Evolutionary conservation across 2,113 vertebrate genomes (phyloP).

Genomic region (Vicugna pacos): DNA sequence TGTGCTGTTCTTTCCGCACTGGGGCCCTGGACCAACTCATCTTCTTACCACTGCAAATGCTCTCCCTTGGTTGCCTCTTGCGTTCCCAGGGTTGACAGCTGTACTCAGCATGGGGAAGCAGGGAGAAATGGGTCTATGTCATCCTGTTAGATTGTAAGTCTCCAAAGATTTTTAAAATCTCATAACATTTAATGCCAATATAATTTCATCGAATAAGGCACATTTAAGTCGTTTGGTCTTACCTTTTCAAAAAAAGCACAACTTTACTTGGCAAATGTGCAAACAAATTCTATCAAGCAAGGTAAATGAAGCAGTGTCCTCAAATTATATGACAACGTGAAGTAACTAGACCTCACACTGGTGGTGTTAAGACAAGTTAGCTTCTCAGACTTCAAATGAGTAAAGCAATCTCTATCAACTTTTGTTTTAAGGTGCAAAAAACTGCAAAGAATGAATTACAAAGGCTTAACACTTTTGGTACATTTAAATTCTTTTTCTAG

Average conservation of each 20-base stretch:
- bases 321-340: background rate
- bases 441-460: constrained; percentile 4
- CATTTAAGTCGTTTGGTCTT: background rate
- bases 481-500: background rate
- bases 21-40: background rate
- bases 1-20: background rate
- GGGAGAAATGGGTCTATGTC: background rate
- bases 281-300: background rate
- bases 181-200: background rate
- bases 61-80: background rate
- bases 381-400: background rate
- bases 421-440: constrained; percentile 4
- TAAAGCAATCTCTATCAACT: constrained; percentile 24
- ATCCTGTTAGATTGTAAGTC: background rate
- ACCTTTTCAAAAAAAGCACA: background rate
- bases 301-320: background rate
- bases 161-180: background rate
- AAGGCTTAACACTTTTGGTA: background rate
- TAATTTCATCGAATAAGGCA: constrained; percentile 22
- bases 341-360: background rate
- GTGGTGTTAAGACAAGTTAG: background rate
- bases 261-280: background rate
- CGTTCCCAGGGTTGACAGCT: background rate
- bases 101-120: background rate
- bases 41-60: background rate